Evolutionary conservation across 1,140 invertebrate species (phyloP).

Genomic region (Psilanteris sp.): DNA sequence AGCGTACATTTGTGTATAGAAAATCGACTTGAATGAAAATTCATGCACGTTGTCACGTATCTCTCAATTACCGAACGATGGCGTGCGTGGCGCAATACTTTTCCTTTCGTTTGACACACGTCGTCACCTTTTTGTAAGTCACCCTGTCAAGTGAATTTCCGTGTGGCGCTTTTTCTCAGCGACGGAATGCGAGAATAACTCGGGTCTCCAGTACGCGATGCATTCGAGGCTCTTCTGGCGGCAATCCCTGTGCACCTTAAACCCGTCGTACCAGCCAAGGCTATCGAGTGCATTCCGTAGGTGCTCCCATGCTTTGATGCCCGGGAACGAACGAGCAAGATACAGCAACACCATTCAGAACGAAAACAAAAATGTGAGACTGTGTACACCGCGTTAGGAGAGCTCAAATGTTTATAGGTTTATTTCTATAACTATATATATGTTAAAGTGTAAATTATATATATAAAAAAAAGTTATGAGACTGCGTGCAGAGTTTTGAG

Average conservation of each 20-base stretch:
- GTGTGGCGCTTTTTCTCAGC: constrained; percentile 54
- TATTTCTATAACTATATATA: constrained; percentile 10
- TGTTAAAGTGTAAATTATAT: too few species aligned
- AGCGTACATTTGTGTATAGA: neutral
- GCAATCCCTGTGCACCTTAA: constrained; percentile 60
- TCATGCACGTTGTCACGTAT: constrained; percentile 8
- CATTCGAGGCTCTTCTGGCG: constrained; percentile 60
- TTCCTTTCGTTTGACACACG: constrained; percentile 22
- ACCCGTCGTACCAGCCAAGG: constrained; percentile 73
- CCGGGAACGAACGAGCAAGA: constrained; percentile 21
- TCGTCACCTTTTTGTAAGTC: constrained; percentile 18
- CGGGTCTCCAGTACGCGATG: constrained; percentile 12
- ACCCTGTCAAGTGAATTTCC: constrained; percentile 40
- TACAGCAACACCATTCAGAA: constrained; percentile 6
- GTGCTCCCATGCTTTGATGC: constrained; percentile 63
- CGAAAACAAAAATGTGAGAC: constrained; percentile 28
- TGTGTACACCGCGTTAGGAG: constrained; percentile 13
- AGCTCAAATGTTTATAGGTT: constrained; percentile 1
- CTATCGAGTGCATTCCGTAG: constrained; percentile 75
- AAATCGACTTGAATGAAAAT: constrained; percentile 14
- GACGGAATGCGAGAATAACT: constrained; percentile 53
- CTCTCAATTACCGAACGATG: constrained; percentile 10
- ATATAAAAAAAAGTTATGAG: too few species aligned
- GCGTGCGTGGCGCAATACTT: constrained; percentile 14
- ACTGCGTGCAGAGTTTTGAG: too few species aligned